Evolutionary conservation across 2,888 invertebrate genomes (phyloP), one percentile per base, ranked within the genome.

Genomic region (Colostygia pectinataria): DNA sequence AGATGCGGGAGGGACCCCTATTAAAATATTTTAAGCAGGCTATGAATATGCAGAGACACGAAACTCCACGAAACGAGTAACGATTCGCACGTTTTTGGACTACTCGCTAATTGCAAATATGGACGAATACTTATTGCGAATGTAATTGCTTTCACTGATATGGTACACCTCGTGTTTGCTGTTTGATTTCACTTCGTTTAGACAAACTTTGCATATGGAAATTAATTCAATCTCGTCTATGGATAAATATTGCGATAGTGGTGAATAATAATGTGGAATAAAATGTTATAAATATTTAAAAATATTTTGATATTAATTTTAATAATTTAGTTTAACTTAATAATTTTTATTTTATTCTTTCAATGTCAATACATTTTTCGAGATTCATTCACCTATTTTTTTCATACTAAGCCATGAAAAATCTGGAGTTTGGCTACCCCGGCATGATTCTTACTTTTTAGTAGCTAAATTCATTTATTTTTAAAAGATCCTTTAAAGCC

Each of bases 31-130:
- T 87, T 89, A 89, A 89, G 78, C 80, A 89, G 89, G 83, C 85
- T 81, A 89, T 89, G 89, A 90, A 90, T 90, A 90, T 90, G 89
- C 89, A 87, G 81, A 80, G 85, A 83, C 89, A 90, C 89, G 89
- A 70, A 80, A 68, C 82, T 72, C 80, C 72, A 74, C 74, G 80
- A 76, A 79, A 77, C 67, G 82, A 82, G 78, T 88, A 88, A 86
- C 89, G 89, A 88, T 89, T 89, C 80, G 86, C 89, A 88, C 89
- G 89, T 86, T 89, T 89, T 87, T 87, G 83, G 88, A 81, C 83
- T 83, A 81, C 74, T 74, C 80, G 85, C 88, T 89, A 89, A 90
- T 90, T 88, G 86, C 87, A 80, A 87, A 87, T 88, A 82, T 85
- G 84, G 81, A 83, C 82, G 86, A 83, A 86, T 83, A 83, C 87